Conservation (phyloP, 2,797 vertebrate species). For the Lepidocolaptes lacrymiger region DNA sequence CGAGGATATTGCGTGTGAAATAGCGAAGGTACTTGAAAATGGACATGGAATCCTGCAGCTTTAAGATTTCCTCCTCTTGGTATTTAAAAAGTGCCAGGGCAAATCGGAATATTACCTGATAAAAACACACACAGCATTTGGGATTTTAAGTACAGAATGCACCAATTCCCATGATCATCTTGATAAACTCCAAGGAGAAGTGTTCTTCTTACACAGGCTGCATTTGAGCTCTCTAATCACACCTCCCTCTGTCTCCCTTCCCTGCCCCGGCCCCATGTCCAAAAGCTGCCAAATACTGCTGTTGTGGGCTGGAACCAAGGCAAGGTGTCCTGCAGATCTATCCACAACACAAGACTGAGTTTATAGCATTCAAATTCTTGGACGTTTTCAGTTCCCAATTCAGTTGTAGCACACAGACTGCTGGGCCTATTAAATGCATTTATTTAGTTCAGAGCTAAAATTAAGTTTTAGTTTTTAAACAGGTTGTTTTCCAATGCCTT, state of each 20-base stretch:
- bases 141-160: not conserved
- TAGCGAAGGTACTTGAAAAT: slow-evolving; percentile 96
- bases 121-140: not conserved
- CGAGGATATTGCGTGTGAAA: slow-evolving; percentile 91
- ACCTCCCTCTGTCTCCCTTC: not conserved
- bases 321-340: not conserved
- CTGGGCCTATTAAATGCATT: not conserved
- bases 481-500: not conserved
- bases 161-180: not conserved
- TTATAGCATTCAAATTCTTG: not conserved
- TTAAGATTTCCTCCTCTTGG: slow-evolving; percentile 96
- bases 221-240: not conserved
- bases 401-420: not conserved
- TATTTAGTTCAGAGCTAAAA: not conserved
- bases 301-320: not conserved
- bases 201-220: not conserved
- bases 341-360: not conserved
- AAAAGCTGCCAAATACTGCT: not conserved
- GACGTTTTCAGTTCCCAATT: not conserved
- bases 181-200: not conserved
- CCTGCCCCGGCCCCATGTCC: not conserved
- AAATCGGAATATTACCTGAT: slow-evolving; percentile 94
- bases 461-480: not conserved
- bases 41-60: slow-evolving; percentile 89
- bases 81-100: slow-evolving; percentile 95